These are phyloP conservation scores for Cataglyphis albicans DNA, from an alignment of 2,888 invertebrate species.

Conservation along the genomic window DNA sequence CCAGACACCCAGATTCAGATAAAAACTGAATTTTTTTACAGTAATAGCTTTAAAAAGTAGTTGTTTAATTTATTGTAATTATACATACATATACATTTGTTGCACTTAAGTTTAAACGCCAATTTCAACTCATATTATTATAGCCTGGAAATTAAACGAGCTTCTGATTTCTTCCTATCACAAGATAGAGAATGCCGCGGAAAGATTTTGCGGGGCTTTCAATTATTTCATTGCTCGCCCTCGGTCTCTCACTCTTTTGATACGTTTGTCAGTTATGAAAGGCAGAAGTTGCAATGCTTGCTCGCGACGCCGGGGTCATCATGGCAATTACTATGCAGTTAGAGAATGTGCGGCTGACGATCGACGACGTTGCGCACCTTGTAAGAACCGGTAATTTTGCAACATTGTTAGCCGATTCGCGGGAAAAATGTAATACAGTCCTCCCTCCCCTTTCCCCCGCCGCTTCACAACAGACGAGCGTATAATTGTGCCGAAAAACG, in stretches of 20 bases:
- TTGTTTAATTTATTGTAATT: constrained; percentile 37
- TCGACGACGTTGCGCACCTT: constrained; percentile 52
- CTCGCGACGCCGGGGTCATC: constrained; percentile 60
- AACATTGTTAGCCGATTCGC: constrained; percentile 41
- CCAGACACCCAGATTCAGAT: no score
- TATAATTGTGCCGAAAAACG: constrained; percentile 50
- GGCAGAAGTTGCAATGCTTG: constrained; percentile 59
- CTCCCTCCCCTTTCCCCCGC: not conserved
- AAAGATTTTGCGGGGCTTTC: not conserved
- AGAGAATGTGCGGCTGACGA: constrained; percentile 67
- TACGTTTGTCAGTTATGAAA: constrained; percentile 60
- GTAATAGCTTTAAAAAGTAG: constrained; percentile 6
- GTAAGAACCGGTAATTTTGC: constrained; percentile 63
- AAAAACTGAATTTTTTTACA: no score
- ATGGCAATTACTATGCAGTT: constrained; percentile 65
- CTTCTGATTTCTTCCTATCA: not conserved
- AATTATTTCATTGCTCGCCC: constrained; percentile 43
- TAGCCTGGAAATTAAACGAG: not conserved
- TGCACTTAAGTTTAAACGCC: constrained; percentile 10
- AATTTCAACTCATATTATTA: not conserved
- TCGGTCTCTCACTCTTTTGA: constrained; percentile 17
- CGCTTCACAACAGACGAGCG: constrained; percentile 2
- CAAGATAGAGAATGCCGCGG: not conserved
- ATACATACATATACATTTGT: not conserved
- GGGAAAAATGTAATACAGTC: constrained; percentile 44